Evolutionary conservation across 2,113 vertebrate genomes (phyloP).

Genomic region (Steatornis caripensis): DNA sequence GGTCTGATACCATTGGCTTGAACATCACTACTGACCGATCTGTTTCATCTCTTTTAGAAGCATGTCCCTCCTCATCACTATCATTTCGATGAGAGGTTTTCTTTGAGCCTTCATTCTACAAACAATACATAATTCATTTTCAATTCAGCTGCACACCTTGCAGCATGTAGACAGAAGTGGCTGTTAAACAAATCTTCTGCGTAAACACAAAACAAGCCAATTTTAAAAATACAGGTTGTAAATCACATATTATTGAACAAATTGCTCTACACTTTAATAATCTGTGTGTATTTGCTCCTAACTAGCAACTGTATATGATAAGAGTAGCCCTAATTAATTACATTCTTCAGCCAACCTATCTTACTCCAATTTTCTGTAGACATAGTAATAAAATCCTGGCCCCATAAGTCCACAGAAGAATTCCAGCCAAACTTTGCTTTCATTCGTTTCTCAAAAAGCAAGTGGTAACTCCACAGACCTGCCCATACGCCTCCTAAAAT

Average conservation of each 20-base stretch:
- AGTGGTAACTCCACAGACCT: neutral
- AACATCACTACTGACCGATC: constrained; percentile 83
- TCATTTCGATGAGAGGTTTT: constrained; percentile 75
- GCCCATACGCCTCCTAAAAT: neutral
- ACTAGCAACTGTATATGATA: neutral
- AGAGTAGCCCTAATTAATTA: neutral
- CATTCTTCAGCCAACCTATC: neutral
- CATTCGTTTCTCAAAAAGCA: neutral
- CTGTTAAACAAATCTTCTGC: neutral
- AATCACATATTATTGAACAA: neutral
- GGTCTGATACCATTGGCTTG: constrained; percentile 87
- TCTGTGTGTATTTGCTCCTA: neutral
- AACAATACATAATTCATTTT: neutral
- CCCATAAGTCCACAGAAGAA: neutral
- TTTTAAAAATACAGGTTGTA: neutral
- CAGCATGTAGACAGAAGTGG: neutral
- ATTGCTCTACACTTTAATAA: neutral
- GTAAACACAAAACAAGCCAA: neutral
- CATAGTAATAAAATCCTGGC: neutral
- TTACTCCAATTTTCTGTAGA: neutral
- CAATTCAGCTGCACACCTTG: neutral
- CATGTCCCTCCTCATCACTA: constrained; percentile 78
- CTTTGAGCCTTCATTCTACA: constrained; percentile 80
- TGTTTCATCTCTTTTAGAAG: constrained; percentile 78
- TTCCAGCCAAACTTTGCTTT: neutral